Evolutionary conservation across 2,113 vertebrate genomes (phyloP), one percentile per base, ranked within the genome.

Genomic region (Hoplias malabaricus): DNA sequence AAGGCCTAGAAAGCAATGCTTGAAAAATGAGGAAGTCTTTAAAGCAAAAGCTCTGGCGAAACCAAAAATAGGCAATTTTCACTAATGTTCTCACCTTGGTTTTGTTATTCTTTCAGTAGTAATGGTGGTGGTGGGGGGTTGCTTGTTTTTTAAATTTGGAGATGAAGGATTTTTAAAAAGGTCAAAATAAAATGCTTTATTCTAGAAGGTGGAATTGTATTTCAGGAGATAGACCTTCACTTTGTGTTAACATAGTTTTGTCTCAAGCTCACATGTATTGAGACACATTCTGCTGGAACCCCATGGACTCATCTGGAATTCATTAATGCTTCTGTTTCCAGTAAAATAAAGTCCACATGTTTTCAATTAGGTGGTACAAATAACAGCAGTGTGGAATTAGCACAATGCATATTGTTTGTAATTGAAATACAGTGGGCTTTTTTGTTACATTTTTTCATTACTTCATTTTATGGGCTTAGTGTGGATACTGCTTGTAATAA

Each of bases 91-190:
- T 80, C 65, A 65, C 48, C 29, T 77, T 82, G 66, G 65, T 76
- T 81, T 86, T 84, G 81, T 86, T 88, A 84, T 83, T 83, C 80
- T 82, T 67, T 89, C 72, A 87, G 73, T 85, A 81, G 83, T 67
- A 72, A 77, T 67, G 50, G 25, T 56, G 12, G 29, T 21, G 4
- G 1, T 63, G 29, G 33, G 46, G 21, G n/a, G 23, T 3, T 38
- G 21, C 23, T 46, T n/a, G 21, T 29, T 46, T n/a, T 5, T 33
- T 69, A 53, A 29, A 36, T 57, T 77, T 77, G 29, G n/a, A n/a
- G n/a, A n/a, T n/a, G n/a, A n/a, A n/a, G n/a, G n/a, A n/a, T n/a
- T n/a, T n/a, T 16, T 59, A 40, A 57, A 36, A 63, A 21, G 33
- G 23, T 46, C 53, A 69, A 75, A 70, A 56, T 63, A 21, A 61